phyloP scores from a whole-genome alignment of 2,113 vertebrate species.

The Nycticorax nycticorax region DNA sequence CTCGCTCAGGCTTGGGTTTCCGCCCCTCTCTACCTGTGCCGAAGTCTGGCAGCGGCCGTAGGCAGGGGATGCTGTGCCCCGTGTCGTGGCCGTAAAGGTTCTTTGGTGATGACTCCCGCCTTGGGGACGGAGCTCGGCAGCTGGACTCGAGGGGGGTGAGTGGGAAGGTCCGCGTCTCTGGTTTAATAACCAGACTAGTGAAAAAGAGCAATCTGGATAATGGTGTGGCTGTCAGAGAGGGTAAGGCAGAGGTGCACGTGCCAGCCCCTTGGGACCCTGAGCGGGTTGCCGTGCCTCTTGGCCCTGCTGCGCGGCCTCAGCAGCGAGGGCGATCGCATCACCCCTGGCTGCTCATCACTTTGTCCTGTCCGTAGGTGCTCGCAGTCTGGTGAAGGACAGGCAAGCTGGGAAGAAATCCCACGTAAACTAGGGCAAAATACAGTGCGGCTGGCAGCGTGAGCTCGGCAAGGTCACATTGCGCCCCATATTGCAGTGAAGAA shows the following conservation, averaged over 20 bases:
- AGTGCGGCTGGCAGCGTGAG: fast-evolving
- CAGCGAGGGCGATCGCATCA: not conserved
- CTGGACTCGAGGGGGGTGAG: fast-evolving
- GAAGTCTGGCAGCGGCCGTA: not conserved
- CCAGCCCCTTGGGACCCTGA: too few species aligned
- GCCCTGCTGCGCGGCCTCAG: fast-evolving
- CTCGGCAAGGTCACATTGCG: not conserved
- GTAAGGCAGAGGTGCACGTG: fast-evolving
- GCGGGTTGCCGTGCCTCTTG: fast-evolving
- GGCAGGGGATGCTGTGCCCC: not conserved
- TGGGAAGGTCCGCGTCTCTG: not conserved
- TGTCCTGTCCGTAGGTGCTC: fast-evolving
- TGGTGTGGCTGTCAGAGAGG: not conserved
- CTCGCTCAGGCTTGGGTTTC: not conserved
- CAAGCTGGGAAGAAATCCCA: not conserved
- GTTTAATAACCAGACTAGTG: not conserved
- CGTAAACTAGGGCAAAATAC: not conserved
- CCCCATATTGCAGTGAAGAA: fast-evolving
- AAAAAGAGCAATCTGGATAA: not conserved
- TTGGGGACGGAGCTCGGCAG: not conserved
- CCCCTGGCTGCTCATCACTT: fast-evolving
- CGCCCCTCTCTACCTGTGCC: too few species aligned
- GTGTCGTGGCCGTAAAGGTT: not conserved
- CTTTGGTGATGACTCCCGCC: fast-evolving
- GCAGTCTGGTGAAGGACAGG: not conserved